Evolutionary conservation across 2,797 vertebrate species (phyloP).

Genomic region (Fundulus diaphanus): DNA sequence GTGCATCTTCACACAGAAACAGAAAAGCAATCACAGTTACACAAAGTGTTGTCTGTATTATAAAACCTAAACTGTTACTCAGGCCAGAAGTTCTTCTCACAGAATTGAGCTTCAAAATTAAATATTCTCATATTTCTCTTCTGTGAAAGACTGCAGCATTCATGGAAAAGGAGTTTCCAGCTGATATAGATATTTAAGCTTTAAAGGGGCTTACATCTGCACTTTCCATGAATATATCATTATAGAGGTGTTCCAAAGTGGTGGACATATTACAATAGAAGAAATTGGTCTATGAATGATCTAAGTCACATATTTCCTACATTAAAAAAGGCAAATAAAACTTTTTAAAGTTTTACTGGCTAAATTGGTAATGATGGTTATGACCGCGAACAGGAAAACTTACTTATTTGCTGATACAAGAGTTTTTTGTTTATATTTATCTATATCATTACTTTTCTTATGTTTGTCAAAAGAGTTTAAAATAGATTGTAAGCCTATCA

Average conservation of each 20-base stretch:
- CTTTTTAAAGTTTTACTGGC: no score
- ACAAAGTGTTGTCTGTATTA: constrained; percentile 6
- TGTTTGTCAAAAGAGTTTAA: no score
- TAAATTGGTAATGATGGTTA: no score
- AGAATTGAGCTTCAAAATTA: neutral
- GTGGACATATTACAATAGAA: no score
- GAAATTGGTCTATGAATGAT: no score
- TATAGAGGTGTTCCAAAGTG: neutral
- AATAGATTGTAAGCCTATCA: no score
- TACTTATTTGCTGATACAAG: no score
- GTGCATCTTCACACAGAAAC: constrained; percentile 41
- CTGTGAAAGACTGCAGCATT: neutral
- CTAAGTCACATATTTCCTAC: no score
- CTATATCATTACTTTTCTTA: no score
- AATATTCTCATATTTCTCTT: neutral
- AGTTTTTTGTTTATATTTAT: neutral
- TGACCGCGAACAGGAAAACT: no score
- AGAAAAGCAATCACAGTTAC: constrained; percentile 5
- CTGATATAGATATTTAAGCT: neutral
- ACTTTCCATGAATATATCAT: neutral
- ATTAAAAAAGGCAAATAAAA: no score
- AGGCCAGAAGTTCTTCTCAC: neutral
- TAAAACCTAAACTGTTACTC: neutral
- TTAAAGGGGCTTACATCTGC: neutral
- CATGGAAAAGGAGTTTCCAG: neutral